These are phyloP conservation scores for Apodemia mormo DNA, from an alignment of 2,888 invertebrate species.

Conservation along the genomic window DNA sequence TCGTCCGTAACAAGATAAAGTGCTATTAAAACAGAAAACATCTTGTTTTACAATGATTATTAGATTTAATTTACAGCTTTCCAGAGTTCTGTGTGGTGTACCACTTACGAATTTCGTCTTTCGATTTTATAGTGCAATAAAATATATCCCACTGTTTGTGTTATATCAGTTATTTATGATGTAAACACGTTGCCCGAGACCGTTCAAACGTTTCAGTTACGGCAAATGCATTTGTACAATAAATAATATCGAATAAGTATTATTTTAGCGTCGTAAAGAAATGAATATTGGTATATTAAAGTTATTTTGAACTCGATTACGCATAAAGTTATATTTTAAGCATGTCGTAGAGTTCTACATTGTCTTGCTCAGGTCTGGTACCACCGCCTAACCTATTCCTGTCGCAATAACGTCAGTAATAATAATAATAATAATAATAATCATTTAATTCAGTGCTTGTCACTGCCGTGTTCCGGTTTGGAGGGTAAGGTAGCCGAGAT, in stretches of 20 bases:
- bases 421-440: too few relatives aligned
- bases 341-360: too few relatives aligned
- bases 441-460: too few relatives aligned
- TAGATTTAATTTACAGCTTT: slow-evolving; percentile 39
- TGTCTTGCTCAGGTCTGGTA: too few relatives aligned
- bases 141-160: slow-evolving; percentile 72
- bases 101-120: slow-evolving; percentile 54
- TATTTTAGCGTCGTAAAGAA: slow-evolving; percentile 14
- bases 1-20: slow-evolving; percentile 2
- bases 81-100: slow-evolving; percentile 42
- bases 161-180: slow-evolving; percentile 71
- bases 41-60: slow-evolving; percentile 12
- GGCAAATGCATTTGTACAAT: slow-evolving; percentile 28
- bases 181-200: slow-evolving; percentile 55
- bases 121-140: slow-evolving; percentile 68
- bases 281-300: neutral
- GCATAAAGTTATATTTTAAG: neutral
- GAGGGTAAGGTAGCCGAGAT: too few relatives aligned
- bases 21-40: neutral
- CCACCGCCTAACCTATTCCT: too few relatives aligned
- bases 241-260: slow-evolving; percentile 24
- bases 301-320: neutral
- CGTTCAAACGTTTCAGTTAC: slow-evolving; percentile 41
- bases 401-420: too few relatives aligned
- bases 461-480: too few relatives aligned